Base-by-base conservation (phyloP, 2,113 vertebrate genomes). In the Caranx ignobilis region DNA sequence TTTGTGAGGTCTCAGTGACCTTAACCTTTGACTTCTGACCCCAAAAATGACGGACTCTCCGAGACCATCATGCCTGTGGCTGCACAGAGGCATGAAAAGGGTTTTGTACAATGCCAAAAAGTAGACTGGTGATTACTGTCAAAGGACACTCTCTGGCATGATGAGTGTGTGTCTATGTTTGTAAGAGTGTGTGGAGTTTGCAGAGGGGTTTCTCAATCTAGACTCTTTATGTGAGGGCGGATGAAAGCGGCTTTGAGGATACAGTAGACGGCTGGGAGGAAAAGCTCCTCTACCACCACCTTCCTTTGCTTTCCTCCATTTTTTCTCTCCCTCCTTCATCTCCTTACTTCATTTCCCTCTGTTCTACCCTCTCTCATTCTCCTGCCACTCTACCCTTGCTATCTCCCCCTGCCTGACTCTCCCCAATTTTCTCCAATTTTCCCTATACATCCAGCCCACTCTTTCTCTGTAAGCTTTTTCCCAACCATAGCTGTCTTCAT, bases 201-300 rank as follows among this genome's bases (percentile, higher is more conserved):
- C 67, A 74, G 73, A 82, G 68, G 70, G 78, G 67, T 68, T 83
- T 87, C 64, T 78, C 62, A 67, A 74, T 57, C 82, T 13, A 55
- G 81, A 71, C 75, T 60, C 75, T 61, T 66, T 86, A 86, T 90
- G 75, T 81, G 74, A 89, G 77, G 86, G 83, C 39, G 83, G 91
- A 91, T 91, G 84, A 91, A 94, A 92, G 87, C 71, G 4, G 66
- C 91, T 92, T 91, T 94, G 87, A 92, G 89, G 89, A 81, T 79
- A 73, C 72, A 82, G 59, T 76, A 76, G 66, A 73, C 16, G 8
- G 39, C 65, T 60, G 82, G 45, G 66, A 80, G 72, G 70, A 70
- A 75, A 84, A 81, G 69, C 76, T 83, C 71, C 77, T 73, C 88
- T 79, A 83, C 75, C 31, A 63, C 75, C 75, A 83, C 84, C 68